Percentiles rank a stretch among this genome's conserved stretches.
Conservation (phyloP, 2,888 invertebrate genomes). For the Cantharis rustica region DNA sequence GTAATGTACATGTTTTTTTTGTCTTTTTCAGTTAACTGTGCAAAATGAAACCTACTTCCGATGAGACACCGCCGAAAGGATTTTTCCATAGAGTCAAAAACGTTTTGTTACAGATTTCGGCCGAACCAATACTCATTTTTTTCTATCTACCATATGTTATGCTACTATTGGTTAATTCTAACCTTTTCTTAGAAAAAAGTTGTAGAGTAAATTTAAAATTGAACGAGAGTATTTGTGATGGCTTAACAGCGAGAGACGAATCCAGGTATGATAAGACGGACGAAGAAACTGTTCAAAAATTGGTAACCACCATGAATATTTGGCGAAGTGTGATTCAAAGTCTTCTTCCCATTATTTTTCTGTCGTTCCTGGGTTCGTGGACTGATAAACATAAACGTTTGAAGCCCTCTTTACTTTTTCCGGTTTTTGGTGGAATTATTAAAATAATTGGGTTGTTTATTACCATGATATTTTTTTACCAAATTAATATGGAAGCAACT, state of each 20-base stretch:
- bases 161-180: background rate
- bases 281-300: background rate
- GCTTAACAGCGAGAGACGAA: background rate
- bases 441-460: background rate
- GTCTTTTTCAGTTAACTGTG: background rate
- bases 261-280: background rate
- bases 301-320: background rate
- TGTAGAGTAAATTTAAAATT: background rate
- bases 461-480: background rate
- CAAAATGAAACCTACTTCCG: background rate
- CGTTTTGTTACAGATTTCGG: background rate
- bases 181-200: background rate
- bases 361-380: background rate
- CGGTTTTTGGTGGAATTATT: background rate
- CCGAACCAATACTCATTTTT: background rate
- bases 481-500: background rate
- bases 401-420: background rate
- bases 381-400: background rate
- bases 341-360: background rate
- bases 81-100: background rate
- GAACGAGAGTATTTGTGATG: background rate
- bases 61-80: background rate
- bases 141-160: background rate
- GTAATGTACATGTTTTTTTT: too few relatives aligned
- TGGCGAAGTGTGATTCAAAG: background rate